Evolutionary conservation across 2,888 invertebrate species (phyloP), one percentile per base, ranked within the genome.

Genomic region (Lycia hirtaria): DNA sequence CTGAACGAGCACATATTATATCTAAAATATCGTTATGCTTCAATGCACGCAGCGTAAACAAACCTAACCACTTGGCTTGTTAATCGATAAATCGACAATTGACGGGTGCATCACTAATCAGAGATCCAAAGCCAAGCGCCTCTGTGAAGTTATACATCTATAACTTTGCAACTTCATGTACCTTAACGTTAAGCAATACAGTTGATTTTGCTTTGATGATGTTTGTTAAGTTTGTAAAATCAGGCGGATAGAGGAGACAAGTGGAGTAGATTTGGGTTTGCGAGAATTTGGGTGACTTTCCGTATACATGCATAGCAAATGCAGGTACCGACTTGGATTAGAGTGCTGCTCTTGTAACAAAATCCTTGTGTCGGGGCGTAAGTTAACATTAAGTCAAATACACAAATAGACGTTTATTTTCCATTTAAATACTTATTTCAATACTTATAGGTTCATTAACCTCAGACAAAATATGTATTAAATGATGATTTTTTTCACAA

Each of bases 41-140:
- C 71, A 73, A 44, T 58, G 77, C 69, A 72, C 72, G 69, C 68
- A 65, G 69, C 79, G 77, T 76, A 80, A 82, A 79, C 81, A 81
- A 86, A 75, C 62, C 56, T 48, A 50, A 32, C 38, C 56, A 61
- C 69, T 75, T 74, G 75, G 81, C 78, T 81, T 71, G 68, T 80
- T 81, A 75, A 80, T 83, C 76, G 73, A 83, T 82, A 76, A 15
- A 76, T 80, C 78, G 79, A 78, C 71, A 47, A 41, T 41, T 40
- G 64, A 65, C 71, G 60, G 68, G 71, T 62, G 65, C 85, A 76
- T 66, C 85, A 81, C 85, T 85, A 83, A 81, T 80, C 77, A 69
- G 63, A 68, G 73, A 73, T 70, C 65, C 73, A 70, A 75, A 67
- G 61, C 71, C 75, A 67, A 78, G 79, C 73, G 76, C 76, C 70